phyloP scores from a whole-genome alignment of 2,797 vertebrate species.

The Labroides dimidiatus region DNA sequence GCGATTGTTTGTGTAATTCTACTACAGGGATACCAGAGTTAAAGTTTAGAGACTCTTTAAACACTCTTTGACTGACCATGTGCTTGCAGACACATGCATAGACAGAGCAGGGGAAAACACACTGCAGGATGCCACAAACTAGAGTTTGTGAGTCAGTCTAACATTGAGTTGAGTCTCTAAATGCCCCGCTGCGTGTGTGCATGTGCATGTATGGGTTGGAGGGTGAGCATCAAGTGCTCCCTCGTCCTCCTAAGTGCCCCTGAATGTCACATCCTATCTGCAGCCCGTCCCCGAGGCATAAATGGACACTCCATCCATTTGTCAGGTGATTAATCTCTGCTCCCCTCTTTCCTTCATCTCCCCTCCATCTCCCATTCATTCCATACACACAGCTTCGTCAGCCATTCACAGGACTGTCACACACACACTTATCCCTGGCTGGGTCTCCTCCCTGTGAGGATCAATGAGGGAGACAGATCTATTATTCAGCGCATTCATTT shows the following conservation, averaged over 20 bases:
- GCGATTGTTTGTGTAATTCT: too few relatives aligned
- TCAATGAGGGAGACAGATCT: conserved; percentile 68
- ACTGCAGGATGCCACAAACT: neutral
- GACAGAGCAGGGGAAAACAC: neutral
- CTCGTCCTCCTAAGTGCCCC: conserved; percentile 72
- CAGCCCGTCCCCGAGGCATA: conserved; percentile 74
- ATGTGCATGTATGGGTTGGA: conserved; percentile 29
- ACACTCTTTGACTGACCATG: too few relatives aligned
- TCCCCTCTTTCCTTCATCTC: conserved; percentile 59
- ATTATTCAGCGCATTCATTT: conserved; percentile 70
- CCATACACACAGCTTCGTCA: conserved; percentile 49
- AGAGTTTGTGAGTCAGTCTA: neutral
- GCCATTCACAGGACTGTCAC: conserved; percentile 52
- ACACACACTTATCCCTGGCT: conserved; percentile 40
- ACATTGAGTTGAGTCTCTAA: conserved; percentile 13
- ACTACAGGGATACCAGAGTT: too few relatives aligned
- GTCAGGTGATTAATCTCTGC: conserved; percentile 80
- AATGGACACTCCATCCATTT: conserved; percentile 82
- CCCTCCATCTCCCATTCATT: conserved; percentile 65
- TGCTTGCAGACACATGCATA: neutral
- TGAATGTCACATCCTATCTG: conserved; percentile 80
- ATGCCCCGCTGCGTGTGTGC: conserved; percentile 22
- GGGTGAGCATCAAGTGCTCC: conserved; percentile 31
- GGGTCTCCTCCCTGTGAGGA: conserved; percentile 55
- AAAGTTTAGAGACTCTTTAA: too few relatives aligned